Evolutionary conservation across 2,797 vertebrate species (phyloP), one percentile per base, ranked within the genome.

Genomic region (Eremophila alpestris): DNA sequence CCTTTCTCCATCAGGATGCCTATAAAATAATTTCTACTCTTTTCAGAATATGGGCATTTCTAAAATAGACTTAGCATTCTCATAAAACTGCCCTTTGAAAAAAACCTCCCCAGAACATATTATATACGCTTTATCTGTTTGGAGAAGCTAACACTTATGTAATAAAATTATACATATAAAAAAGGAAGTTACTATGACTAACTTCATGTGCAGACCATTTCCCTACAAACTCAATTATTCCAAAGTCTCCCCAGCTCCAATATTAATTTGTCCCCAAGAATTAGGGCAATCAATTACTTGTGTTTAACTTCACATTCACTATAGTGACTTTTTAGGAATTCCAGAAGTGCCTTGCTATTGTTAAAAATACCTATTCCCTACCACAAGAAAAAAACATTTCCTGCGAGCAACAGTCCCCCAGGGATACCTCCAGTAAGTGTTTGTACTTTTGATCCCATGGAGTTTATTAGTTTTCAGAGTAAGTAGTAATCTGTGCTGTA

Each of bases 391-490:
- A 43, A 51, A 46, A 27, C 12, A 16, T 4, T 59, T 30, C 14
- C 26, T 13, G 9, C 0, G 0, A 83, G 30, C 29, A 74, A 56
- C 24, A 64, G 7, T 11, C 6, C 7, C 32, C 29, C 26, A 67
- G 16, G 38, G 30, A 49, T 5, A 59, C 13, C 19, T 43, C 16
- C 17, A 58, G 8, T 26, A 81, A 64, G 10, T 20, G 7, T 56
- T 24, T 69, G 26, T 29, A 8, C 13, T 86, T 86, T 43, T 43
- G 30, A 75, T 58, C 14, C 27, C 45, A 65, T 11, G 2, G 38
- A 60, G 15, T 36, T 76, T 29, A 62, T 26, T 38, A 59, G 21
- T 38, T 80, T 71, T 41, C 48, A 55, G 43, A 90, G 20, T 20
- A 41, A 62, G 11, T 9, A 65, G 27, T 29, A n/a, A 65, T 7